Evolutionary conservation across 2,888 invertebrate genomes (phyloP).

Genomic region (Priocnemis perturbator): DNA sequence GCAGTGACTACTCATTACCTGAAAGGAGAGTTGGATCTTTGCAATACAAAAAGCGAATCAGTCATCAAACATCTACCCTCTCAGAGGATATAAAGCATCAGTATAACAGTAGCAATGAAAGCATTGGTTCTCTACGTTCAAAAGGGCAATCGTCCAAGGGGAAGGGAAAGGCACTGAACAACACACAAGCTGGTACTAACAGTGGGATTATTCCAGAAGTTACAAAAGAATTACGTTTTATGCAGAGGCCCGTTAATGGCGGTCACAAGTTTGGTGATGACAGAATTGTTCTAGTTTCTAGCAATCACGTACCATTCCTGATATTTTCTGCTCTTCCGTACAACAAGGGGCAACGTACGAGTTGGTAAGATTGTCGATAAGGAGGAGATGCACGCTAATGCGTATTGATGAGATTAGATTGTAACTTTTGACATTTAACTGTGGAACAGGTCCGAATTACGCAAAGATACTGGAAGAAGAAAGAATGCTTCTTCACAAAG

Average conservation of each 20-base stretch:
- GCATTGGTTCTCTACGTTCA: slow-evolving; percentile 81
- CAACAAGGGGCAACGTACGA: slow-evolving; percentile 81
- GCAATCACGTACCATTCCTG: slow-evolving; percentile 87
- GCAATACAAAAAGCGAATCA: slow-evolving; percentile 73
- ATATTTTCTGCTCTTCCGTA: slow-evolving; percentile 93
- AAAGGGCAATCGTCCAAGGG: slow-evolving; percentile 78
- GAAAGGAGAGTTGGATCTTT: slow-evolving; percentile 76
- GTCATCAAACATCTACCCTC: slow-evolving; percentile 73
- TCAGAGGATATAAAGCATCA: slow-evolving; percentile 79
- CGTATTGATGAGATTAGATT: not conserved
- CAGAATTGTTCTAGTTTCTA: slow-evolving; percentile 87
- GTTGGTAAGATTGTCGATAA: slow-evolving; percentile 76
- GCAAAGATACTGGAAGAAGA: slow-evolving; percentile 85
- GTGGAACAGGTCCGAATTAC: slow-evolving; percentile 78
- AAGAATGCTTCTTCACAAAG: slow-evolving; percentile 89
- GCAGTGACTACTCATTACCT: slow-evolving; percentile 76
- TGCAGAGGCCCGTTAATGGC: slow-evolving; percentile 77
- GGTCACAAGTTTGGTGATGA: slow-evolving; percentile 86
- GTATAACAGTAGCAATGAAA: slow-evolving; percentile 88
- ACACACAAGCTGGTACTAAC: slow-evolving; percentile 77
- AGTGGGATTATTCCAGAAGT: slow-evolving; percentile 71
- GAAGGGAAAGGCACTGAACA: slow-evolving; percentile 77
- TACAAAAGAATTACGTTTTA: slow-evolving; percentile 73
- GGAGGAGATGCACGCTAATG: not conserved
- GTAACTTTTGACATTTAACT: slow-evolving; percentile 21